A percentile compares a stretch with the other conserved stretches of the same genome.
These are phyloP conservation scores for Opisthograptis luteolata DNA, from an alignment of 2,888 invertebrate species.

Conservation along the genomic window DNA sequence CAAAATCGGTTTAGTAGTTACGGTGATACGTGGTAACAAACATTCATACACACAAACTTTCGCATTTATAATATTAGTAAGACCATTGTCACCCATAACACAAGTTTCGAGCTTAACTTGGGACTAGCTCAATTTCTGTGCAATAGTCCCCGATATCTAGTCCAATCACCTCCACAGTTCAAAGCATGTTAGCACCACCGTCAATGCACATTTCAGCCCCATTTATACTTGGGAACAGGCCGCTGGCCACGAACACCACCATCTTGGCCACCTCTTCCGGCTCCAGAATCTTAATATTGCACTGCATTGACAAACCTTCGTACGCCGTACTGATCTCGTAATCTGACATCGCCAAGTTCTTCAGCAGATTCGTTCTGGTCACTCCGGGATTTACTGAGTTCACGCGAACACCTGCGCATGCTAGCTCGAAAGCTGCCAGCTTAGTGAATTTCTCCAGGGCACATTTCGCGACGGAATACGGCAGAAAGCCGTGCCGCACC, in stretches of 20 bases:
- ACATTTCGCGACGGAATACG: slow-evolving; percentile 48
- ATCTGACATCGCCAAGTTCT: slow-evolving; percentile 46
- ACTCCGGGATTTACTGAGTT: slow-evolving; percentile 54
- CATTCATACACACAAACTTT: too few species aligned
- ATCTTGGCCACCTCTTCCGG: slow-evolving; percentile 58
- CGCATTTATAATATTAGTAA: too few species aligned
- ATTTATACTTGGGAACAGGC: slow-evolving; percentile 53
- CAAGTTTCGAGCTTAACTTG: too few species aligned
- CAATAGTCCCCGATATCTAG: too few species aligned
- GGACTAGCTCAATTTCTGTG: too few species aligned
- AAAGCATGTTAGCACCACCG: slow-evolving; percentile 19
- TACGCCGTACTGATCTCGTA: slow-evolving; percentile 43
- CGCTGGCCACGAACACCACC: slow-evolving; percentile 58
- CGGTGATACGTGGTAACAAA: too few species aligned
- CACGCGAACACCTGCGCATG: slow-evolving; percentile 50
- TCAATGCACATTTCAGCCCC: slow-evolving; percentile 49
- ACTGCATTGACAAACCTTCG: slow-evolving; percentile 25
- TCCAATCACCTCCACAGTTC: neutral
- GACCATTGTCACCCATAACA: too few species aligned
- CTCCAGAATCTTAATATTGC: slow-evolving; percentile 45
- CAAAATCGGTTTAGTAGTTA: too few species aligned
- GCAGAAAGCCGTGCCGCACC: slow-evolving; percentile 52
- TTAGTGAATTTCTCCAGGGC: slow-evolving; percentile 53
- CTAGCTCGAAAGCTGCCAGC: slow-evolving; percentile 52
- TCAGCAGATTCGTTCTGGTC: slow-evolving; percentile 49